phyloP scores from a whole-genome alignment of 2,113 vertebrate species.

The Arizona elegans region DNA sequence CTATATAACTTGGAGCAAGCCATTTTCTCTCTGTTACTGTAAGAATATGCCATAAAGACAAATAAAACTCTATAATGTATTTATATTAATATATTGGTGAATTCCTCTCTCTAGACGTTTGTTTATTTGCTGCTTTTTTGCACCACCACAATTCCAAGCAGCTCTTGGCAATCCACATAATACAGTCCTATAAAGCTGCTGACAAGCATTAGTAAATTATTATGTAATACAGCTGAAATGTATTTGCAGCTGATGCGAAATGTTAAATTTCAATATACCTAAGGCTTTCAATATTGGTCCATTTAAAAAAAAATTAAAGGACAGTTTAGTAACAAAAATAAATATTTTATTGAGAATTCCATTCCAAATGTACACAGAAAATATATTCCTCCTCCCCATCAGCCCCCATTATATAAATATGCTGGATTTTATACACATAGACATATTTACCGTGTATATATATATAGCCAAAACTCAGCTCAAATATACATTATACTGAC shows the following conservation, averaged over 20 bases:
- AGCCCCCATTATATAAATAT: constrained; percentile 33
- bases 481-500: constrained; percentile 16
- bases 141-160: background rate
- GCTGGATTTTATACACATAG: constrained; percentile 15
- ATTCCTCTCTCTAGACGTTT: background rate
- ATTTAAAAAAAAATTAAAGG: background rate
- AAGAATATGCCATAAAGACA: background rate
- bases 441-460: background rate
- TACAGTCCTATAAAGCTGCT: background rate
- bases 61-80: background rate
- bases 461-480: constrained; percentile 30
- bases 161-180: background rate
- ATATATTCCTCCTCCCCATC: background rate
- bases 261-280: background rate
- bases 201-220: background rate
- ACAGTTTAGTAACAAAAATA: background rate
- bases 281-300: background rate
- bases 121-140: background rate
- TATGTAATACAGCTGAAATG: background rate
- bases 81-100: background rate
- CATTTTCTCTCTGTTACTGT: background rate
- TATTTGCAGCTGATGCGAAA: background rate
- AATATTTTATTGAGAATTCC: background rate
- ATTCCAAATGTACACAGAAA: background rate
- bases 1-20: background rate